Evolutionary conservation across 2,888 invertebrate genomes (phyloP).

Genomic region (Eurytoma adleriae): DNA sequence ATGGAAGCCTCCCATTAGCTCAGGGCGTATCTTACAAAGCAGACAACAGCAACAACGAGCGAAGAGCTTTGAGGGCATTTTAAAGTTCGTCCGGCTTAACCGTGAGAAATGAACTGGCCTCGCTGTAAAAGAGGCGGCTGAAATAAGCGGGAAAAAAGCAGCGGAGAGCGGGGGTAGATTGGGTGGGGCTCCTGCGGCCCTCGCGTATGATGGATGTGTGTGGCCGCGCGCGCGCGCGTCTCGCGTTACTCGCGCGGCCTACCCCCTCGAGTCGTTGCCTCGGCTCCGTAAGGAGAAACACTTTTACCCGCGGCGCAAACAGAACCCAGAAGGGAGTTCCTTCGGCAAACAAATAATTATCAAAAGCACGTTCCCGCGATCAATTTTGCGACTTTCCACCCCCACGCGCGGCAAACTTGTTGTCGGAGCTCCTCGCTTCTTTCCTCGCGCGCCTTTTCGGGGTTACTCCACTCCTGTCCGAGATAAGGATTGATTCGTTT

Average conservation of each 20-base stretch:
- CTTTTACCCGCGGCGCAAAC: constrained; percentile 25
- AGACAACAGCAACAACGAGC: constrained; percentile 19
- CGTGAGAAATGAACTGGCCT: constrained; percentile 43
- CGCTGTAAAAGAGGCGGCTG: neutral
- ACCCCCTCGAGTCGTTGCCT: constrained; percentile 60
- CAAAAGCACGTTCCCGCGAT: constrained; percentile 51
- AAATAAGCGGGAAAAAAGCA: constrained; percentile 1
- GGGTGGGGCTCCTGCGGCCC: constrained; percentile 38
- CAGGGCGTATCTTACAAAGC: neutral
- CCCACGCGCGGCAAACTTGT: neutral
- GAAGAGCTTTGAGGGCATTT: constrained; percentile 28
- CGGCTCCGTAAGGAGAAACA: constrained; percentile 25
- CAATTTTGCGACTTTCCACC: constrained; percentile 21
- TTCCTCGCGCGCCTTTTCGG: no score
- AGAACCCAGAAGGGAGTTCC: constrained; percentile 37
- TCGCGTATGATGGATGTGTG: constrained; percentile 64
- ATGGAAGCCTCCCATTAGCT: neutral
- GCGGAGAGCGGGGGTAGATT: constrained; percentile 6
- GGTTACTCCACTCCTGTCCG: no score
- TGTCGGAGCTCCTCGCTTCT: no score
- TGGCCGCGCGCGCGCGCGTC: constrained; percentile 58
- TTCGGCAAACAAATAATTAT: constrained; percentile 55
- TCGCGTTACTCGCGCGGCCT: constrained; percentile 58
- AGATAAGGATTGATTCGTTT: no score
- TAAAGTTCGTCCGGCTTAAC: constrained; percentile 37